Conservation (phyloP, 2,888 invertebrate species). For the Sarcophaga carnaria region DNA sequence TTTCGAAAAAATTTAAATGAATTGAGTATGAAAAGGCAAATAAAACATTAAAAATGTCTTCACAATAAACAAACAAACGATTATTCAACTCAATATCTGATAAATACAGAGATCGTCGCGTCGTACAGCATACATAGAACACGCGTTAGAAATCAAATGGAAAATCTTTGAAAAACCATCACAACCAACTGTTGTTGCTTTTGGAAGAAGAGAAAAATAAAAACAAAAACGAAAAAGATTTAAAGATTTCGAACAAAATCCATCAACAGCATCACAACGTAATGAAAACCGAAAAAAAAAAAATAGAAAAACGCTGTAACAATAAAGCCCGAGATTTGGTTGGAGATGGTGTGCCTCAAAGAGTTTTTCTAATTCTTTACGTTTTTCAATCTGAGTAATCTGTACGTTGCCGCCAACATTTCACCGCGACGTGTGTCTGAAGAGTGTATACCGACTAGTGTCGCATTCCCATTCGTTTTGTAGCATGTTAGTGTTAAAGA, state of each 20-base stretch:
- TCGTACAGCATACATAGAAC: neutral
- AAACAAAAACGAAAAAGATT: too few relatives aligned
- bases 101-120: too few relatives aligned
- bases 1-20: neutral
- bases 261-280: neutral
- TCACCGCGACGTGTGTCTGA: neutral
- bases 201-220: neutral
- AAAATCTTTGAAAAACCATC: neutral
- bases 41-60: too few relatives aligned
- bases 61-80: neutral
- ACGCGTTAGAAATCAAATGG: neutral
- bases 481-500: neutral
- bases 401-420: neutral
- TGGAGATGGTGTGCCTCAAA: neutral
- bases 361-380: conserved; percentile 1
- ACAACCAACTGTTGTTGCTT: conserved; percentile 25
- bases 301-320: neutral
- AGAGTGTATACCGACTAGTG: neutral
- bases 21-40: too few relatives aligned
- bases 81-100: neutral
- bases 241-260: neutral
- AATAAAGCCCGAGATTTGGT: conserved; percentile 8
- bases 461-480: neutral
- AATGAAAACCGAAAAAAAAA: neutral
- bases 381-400: neutral